Conservation (phyloP, 2,113 vertebrate genomes). For the Protobothrops mucrosquamatus region DNA sequence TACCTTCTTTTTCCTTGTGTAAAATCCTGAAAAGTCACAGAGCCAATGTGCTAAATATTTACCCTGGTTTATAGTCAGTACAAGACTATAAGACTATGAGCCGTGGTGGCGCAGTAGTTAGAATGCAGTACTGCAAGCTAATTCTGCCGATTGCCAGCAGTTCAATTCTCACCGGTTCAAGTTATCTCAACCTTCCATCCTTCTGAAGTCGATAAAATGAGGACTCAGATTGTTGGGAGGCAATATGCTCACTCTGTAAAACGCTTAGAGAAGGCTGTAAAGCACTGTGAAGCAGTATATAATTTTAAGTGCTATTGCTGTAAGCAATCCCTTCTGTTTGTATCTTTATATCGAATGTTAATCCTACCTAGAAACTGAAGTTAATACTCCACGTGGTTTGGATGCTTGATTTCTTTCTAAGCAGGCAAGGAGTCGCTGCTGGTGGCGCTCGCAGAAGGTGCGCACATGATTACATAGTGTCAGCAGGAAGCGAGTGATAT, state of each 20-base stretch:
- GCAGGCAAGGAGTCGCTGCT: slow-evolving; percentile 47
- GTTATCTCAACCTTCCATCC: too few relatives aligned
- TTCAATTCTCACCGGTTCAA: too few relatives aligned
- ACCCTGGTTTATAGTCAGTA: neutral
- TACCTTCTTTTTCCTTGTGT: neutral
- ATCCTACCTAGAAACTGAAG: slow-evolving; percentile 81
- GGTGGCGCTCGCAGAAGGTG: slow-evolving; percentile 72
- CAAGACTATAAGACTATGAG: neutral
- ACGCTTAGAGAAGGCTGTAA: too few relatives aligned
- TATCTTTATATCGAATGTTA: neutral
- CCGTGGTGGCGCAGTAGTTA: too few relatives aligned
- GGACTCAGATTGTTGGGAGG: too few relatives aligned
- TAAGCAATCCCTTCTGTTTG: neutral
- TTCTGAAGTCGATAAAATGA: too few relatives aligned
- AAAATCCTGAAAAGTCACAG: neutral
- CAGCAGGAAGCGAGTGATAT: slow-evolving; percentile 90
- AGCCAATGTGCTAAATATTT: neutral
- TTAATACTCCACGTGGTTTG: slow-evolving; percentile 63
- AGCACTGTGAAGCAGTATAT: too few relatives aligned
- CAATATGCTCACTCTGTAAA: too few relatives aligned
- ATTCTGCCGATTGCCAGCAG: too few relatives aligned
- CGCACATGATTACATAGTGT: slow-evolving; percentile 90
- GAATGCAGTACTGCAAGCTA: too few relatives aligned
- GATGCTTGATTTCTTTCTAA: slow-evolving; percentile 60
- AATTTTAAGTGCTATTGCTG: too few relatives aligned